These are phyloP conservation scores for Plutella xylostella DNA, from an alignment of 2,888 invertebrate genomes.

Conservation along the genomic window DNA sequence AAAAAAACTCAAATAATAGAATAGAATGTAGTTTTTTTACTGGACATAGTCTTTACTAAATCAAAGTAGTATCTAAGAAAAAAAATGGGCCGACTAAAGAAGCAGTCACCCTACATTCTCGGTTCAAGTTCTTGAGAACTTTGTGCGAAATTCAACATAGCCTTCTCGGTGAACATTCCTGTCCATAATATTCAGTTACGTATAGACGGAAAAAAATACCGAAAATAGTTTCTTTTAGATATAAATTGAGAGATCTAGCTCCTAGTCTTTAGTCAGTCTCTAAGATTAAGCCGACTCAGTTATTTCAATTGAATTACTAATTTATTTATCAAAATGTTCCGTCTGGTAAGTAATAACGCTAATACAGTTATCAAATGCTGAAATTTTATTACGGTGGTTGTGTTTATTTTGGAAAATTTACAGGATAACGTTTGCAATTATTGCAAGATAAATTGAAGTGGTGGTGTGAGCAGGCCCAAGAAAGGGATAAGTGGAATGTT, in stretches of 20 bases:
- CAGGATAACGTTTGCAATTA: too few relatives aligned
- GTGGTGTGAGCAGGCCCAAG: too few relatives aligned
- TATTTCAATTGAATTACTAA: conserved; percentile 21
- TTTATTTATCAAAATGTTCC: conserved; percentile 29
- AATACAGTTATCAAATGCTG: too few relatives aligned
- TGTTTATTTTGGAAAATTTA: too few relatives aligned
- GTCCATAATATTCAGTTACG: conserved; percentile 16
- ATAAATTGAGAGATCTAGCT: conserved; percentile 25
- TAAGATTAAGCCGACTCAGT: conserved; percentile 4
- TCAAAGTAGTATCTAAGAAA: too few relatives aligned
- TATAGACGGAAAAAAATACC: conserved; percentile 20
- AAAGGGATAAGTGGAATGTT: too few relatives aligned
- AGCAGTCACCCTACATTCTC: not conserved
- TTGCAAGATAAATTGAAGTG: too few relatives aligned
- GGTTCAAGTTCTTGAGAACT: not conserved
- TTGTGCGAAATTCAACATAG: not conserved
- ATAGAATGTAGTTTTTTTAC: too few relatives aligned
- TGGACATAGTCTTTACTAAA: too few relatives aligned
- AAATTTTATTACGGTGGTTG: too few relatives aligned
- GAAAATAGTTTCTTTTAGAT: conserved; percentile 23
- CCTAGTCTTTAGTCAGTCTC: conserved; percentile 5
- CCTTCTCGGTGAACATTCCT: conserved; percentile 18
- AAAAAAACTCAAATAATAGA: too few relatives aligned
- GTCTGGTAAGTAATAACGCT: conserved; percentile 31
- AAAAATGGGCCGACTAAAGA: too few relatives aligned